Conservation (phyloP, 2,888 invertebrate genomes). For the Phymatocera aterrima region DNA sequence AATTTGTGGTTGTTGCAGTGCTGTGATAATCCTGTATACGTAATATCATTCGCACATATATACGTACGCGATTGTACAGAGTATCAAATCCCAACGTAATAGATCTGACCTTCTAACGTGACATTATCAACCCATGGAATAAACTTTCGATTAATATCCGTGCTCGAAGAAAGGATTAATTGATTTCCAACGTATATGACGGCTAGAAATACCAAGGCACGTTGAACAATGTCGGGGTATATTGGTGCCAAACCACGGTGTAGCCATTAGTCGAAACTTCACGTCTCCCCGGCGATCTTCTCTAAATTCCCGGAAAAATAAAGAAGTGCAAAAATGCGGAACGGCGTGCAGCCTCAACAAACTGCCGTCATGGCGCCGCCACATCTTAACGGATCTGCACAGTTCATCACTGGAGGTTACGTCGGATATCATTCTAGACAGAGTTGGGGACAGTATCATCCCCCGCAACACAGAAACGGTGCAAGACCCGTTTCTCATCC, state of each 20-base stretch:
- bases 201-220: not conserved
- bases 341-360: constrained; percentile 71
- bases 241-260: constrained; percentile 2
- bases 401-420: constrained; percentile 77
- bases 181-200: not conserved
- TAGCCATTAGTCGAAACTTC: constrained; percentile 23
- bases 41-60: too few relatives aligned
- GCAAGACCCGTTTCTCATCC: constrained; percentile 69
- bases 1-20: too few relatives aligned
- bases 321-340: constrained; percentile 64
- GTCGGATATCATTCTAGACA: constrained; percentile 75
- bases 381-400: constrained; percentile 74
- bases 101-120: not conserved
- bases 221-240: not conserved
- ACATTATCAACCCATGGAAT: not conserved
- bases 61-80: too few relatives aligned
- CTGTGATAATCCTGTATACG: too few relatives aligned
- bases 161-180: not conserved
- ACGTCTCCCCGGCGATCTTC: not conserved
- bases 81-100: not conserved
- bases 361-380: constrained; percentile 72
- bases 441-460: constrained; percentile 76
- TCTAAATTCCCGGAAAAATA: not conserved
- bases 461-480: constrained; percentile 51
- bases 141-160: not conserved